A percentile compares a stretch with the other conserved stretches of the same genome.
Conservation (phyloP, 2,113 vertebrate species). For the Siphamia tubifer region DNA sequence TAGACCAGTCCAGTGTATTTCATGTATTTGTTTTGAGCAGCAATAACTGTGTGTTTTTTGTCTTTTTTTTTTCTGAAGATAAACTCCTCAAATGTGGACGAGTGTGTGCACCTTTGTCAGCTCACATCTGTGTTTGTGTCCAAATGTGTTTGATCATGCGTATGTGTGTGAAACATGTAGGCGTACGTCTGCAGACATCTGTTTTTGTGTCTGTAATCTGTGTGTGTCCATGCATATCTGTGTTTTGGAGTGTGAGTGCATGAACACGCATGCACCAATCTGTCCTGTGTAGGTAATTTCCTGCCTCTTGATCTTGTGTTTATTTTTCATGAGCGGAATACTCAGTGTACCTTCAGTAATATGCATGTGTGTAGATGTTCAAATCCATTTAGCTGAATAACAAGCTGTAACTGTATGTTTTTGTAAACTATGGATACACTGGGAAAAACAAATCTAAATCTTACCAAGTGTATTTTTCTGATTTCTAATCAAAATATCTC, state of each 20-base stretch:
- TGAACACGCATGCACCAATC: constrained; percentile 6
- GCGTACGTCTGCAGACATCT: constrained; percentile 48
- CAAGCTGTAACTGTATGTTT: no score
- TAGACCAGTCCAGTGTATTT: no score
- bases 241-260: constrained; percentile 32
- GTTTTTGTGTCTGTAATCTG: constrained; percentile 35
- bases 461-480: no score
- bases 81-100: constrained; percentile 28
- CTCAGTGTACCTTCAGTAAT: background rate
- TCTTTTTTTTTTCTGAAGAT: no score
- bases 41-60: no score
- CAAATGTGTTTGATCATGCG: constrained; percentile 22
- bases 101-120: constrained; percentile 20
- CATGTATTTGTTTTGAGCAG: no score
- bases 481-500: no score
- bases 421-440: no score
- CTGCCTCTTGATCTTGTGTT: background rate
- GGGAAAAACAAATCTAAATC: no score
- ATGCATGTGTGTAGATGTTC: background rate
- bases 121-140: constrained; percentile 31
- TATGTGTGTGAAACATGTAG: constrained; percentile 44
- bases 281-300: constrained; percentile 11
- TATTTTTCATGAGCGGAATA: background rate
- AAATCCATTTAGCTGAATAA: no score
- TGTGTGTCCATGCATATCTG: constrained; percentile 37